phyloP scores from a whole-genome alignment of 2,797 vertebrate genomes.

The Luscinia megarhynchos region DNA sequence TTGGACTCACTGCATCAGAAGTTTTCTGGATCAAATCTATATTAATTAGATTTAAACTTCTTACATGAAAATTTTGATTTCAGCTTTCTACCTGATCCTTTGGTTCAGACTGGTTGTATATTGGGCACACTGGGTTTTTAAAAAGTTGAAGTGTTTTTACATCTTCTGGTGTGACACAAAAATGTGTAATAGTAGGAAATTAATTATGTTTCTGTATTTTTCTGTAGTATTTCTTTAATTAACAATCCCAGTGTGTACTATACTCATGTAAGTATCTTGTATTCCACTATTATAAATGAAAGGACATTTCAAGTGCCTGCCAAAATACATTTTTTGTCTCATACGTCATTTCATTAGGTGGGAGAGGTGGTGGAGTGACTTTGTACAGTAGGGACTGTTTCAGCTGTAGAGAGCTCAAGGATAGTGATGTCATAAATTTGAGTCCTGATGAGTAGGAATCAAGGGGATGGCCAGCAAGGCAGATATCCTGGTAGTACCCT shows the following conservation, averaged over 20 bases:
- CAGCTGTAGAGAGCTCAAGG: neutral
- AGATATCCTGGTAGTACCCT: neutral
- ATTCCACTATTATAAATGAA: neutral
- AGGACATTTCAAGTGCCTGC: neutral
- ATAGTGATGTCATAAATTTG: neutral
- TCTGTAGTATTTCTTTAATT: neutral
- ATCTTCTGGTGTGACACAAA: neutral
- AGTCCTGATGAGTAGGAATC: neutral
- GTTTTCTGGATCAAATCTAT: neutral
- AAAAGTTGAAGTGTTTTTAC: neutral
- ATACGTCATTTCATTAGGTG: neutral
- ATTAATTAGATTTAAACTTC: neutral
- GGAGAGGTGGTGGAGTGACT: neutral
- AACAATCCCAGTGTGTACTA: neutral
- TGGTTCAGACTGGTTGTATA: neutral
- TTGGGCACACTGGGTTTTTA: neutral
- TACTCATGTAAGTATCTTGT: neutral
- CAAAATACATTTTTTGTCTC: neutral
- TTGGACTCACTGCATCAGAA: neutral
- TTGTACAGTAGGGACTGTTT: neutral
- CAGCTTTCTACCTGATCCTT: neutral
- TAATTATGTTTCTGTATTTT: neutral
- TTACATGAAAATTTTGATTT: neutral
- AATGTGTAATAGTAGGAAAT: neutral
- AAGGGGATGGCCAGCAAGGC: neutral